Evolutionary conservation across 2,888 invertebrate species (phyloP), one percentile per base, ranked within the genome.

Genomic region (Itoplectis maculator): DNA sequence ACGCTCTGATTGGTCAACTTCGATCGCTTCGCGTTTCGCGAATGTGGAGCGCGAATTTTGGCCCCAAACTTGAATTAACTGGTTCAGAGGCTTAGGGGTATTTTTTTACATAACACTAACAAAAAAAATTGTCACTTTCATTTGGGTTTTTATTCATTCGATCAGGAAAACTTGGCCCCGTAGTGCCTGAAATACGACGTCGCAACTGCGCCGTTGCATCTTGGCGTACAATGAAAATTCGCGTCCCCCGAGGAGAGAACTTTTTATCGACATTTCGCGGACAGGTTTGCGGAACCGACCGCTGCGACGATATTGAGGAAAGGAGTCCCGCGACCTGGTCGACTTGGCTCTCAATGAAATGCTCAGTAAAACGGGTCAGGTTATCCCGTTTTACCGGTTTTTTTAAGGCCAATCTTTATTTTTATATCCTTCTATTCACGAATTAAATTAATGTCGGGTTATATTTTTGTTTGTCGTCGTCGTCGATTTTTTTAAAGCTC

Each of bases 371-470:
- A 8, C 11, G 42, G 51, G 29, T 70, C 77, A 15, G 51, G 42
- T 63, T 29, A 29, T 61, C 51, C 61, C 69, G 42, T 70, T 77
- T 77, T 13, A 29, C 29, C 29, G n/a, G n/a, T 29, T 29, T 29
- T 29, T 29, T 3, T 29, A 2, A 29, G 5, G 29, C 5, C 29
- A 29, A 29, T 3, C 5, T 29, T 29, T 29, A 29, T 29, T 29
- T 5, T 5, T 29, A 29, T 29, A 3, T 29, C n/a, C n/a, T 3
- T 29, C 5, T 29, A 29, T 29, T 29, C 5, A 29, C 29, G 29
- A 29, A n/a, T n/a, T n/a, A n/a, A n/a, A n/a, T n/a, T n/a, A n/a
- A n/a, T n/a, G n/a, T n/a, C n/a, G n/a, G n/a, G n/a, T n/a, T n/a
- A n/a, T n/a, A n/a, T n/a, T n/a, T n/a, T n/a, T n/a, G n/a, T n/a